Percentiles rank a stretch among this genome's conserved stretches.
Evolutionary conservation across 2,888 invertebrate species (phyloP).

Genomic region (Chaetogeoica ovagalla): DNA sequence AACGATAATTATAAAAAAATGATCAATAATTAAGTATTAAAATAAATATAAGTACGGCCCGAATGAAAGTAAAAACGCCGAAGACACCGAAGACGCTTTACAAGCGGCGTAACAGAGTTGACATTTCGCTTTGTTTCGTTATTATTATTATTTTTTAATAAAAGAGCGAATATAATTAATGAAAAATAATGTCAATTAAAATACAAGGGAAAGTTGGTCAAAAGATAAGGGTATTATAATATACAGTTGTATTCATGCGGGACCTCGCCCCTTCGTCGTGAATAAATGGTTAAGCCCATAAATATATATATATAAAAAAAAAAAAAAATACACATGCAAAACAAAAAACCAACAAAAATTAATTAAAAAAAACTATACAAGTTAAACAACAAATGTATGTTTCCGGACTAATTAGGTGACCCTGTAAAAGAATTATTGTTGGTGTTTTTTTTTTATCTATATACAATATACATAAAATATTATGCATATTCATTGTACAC

Average conservation of each 20-base stretch:
- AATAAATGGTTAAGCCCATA: conserved; percentile 30
- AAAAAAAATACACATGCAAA: conserved; percentile 31
- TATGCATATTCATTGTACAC: too few species aligned
- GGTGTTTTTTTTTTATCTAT: conserved; percentile 34
- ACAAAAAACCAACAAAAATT: conserved; percentile 32
- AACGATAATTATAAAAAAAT: not conserved
- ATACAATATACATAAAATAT: conserved; percentile 8
- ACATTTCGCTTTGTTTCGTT: conserved; percentile 20
- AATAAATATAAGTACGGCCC: not conserved
- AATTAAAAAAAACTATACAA: conserved; percentile 34
- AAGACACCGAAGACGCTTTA: conserved; percentile 24
- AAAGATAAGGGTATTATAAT: conserved; percentile 45
- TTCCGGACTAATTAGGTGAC: conserved; percentile 40
- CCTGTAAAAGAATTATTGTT: conserved; percentile 30
- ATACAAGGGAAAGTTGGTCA: conserved; percentile 37
- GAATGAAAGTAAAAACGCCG: not conserved
- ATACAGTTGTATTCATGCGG: conserved; percentile 34
- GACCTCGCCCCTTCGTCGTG: conserved; percentile 20
- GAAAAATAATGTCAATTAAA: conserved; percentile 46
- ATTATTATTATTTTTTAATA: conserved; percentile 8
- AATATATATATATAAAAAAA: not conserved
- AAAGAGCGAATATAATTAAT: conserved; percentile 39
- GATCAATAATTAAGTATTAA: conserved; percentile 14
- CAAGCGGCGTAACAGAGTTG: conserved; percentile 5
- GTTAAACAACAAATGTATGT: conserved; percentile 38